Evolutionary conservation across 2,113 vertebrate species (phyloP).

Genomic region (Dipodomys merriami): DNA sequence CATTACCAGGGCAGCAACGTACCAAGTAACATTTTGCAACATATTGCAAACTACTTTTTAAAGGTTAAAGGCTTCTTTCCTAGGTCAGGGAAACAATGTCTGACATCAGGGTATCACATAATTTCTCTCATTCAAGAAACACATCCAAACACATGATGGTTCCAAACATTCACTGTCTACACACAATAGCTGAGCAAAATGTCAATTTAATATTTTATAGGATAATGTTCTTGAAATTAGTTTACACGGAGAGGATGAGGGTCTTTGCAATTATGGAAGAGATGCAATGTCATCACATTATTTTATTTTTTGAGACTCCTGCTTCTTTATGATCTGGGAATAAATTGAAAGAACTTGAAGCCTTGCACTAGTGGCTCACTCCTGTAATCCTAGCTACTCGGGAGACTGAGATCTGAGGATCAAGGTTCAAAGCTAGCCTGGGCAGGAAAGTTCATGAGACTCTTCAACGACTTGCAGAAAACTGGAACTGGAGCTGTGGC

Average conservation of each 20-base stretch:
- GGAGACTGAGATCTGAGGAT: no score
- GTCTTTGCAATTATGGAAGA: constrained; percentile 5
- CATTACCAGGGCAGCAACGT: not conserved
- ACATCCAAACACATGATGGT: not conserved
- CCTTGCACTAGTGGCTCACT: no score
- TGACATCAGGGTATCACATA: not conserved
- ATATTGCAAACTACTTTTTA: not conserved
- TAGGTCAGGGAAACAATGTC: not conserved
- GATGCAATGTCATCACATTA: not conserved
- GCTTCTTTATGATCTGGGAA: not conserved
- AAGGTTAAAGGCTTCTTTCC: not conserved
- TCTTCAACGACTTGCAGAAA: no score
- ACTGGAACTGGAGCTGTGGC: no score
- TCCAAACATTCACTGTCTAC: not conserved
- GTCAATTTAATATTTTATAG: not conserved
- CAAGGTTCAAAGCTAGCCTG: no score
- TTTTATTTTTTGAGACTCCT: not conserved
- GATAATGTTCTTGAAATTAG: not conserved
- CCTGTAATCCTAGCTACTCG: no score
- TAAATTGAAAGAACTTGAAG: constrained; percentile 22
- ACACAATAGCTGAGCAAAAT: not conserved
- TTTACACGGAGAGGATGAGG: not conserved
- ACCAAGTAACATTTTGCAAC: not conserved
- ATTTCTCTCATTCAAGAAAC: not conserved
- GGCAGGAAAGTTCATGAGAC: no score